These are phyloP conservation scores for Drosophila miranda DNA, from an alignment of 1,140 invertebrate species.

Conservation along the genomic window DNA sequence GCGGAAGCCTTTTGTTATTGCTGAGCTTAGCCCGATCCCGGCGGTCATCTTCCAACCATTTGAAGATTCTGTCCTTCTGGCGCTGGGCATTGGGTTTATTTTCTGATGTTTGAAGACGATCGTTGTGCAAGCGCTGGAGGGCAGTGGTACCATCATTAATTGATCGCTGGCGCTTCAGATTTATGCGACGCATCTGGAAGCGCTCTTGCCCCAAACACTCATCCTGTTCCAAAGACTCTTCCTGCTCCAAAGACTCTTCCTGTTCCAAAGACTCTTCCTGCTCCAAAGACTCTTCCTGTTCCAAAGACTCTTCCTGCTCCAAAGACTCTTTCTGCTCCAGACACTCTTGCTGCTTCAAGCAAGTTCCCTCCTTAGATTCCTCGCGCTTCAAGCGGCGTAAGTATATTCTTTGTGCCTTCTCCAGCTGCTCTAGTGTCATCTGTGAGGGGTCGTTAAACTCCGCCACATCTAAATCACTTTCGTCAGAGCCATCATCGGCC, in stretches of 20 bases:
- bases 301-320: too few relatives aligned
- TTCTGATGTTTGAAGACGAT: constrained; percentile 7
- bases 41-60: neutral
- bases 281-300: too few relatives aligned
- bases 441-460: constrained; percentile 95
- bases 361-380: constrained; percentile 7
- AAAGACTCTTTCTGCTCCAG: constrained; percentile 4
- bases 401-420: constrained; percentile 92
- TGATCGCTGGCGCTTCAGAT: constrained; percentile 1
- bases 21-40: neutral
- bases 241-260: neutral
- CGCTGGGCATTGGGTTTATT: neutral
- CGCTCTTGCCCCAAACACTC: constrained; percentile 5
- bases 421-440: constrained; percentile 96
- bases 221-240: neutral
- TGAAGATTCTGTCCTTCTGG: too few relatives aligned
- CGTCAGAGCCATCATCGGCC: constrained; percentile 87
- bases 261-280: neutral
- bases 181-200: constrained; percentile 1
- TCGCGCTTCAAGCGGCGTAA: constrained; percentile 9
- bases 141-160: constrained; percentile 15
- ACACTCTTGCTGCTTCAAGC: too few relatives aligned
- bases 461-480: constrained; percentile 93
- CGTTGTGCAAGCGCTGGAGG: constrained; percentile 15
- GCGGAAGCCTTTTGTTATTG: neutral